Evolutionary conservation across 2,797 vertebrate genomes (phyloP), one percentile per base, ranked within the genome.

Genomic region (Kryptolebias ocellatus): DNA sequence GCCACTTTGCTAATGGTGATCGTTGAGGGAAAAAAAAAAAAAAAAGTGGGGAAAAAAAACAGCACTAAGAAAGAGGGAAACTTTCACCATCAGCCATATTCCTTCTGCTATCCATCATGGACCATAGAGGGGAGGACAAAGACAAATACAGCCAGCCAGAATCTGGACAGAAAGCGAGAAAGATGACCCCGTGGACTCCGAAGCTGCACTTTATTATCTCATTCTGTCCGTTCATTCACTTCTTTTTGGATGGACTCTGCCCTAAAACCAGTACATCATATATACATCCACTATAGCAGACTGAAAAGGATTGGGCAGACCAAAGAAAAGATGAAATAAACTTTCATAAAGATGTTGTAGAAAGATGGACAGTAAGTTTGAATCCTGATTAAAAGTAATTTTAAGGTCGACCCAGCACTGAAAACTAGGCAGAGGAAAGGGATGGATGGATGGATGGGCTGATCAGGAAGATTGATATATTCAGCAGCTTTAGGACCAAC

Each of bases 71-170:
- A 60, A 58, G 47, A 73, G 70, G 53, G 73, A 83, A 83, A 73
- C 31, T 81, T 76, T 83, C 71, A 72, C 76, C 80, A 86, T 90
- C 79, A 89, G 89, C 81, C 79, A 29, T 85, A 70, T 84, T 90
- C 79, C 64, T 79, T 83, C 89, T 76, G 66, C 79, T 76, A 90
- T 92, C 88, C 82, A 91, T 93, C 92, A 91, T 69, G 44, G 60
- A 61, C 77, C 69, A 75, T 85, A 80, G 75, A 87, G 78, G 83
- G 92, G 91, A 84, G 89, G 90, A 93, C 89, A 92, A 86, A 90
- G 91, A 92, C 83, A 89, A 90, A 92, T 90, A 77, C 70, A 73
- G 62, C 67, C 74, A 57, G 82, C 67, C 72, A 69, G 70, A 70
- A 79, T 87, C 84, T 87, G 58, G 66, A 61, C 69, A 79, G 84